Evolutionary conservation across 1,140 invertebrate species (phyloP).

Genomic region (Drosophila kanapiae): DNA sequence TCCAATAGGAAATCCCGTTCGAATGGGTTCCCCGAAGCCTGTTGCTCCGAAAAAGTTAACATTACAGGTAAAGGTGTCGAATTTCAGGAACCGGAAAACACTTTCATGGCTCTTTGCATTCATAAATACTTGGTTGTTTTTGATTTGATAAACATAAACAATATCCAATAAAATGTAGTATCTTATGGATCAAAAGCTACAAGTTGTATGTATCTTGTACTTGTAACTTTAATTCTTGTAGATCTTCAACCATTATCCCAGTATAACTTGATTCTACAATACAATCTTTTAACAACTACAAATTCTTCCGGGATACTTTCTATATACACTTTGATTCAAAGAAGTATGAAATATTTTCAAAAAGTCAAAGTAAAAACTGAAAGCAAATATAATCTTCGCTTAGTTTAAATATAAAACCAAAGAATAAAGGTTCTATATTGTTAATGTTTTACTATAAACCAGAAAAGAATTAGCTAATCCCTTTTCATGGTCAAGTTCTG

Average conservation of each 20-base stretch:
- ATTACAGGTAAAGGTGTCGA: slow-evolving; percentile 31
- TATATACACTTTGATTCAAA: background rate
- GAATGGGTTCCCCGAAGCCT: slow-evolving; percentile 30
- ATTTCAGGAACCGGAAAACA: slow-evolving; percentile 47
- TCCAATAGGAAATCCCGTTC: slow-evolving; percentile 56
- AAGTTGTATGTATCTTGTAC: too few species aligned
- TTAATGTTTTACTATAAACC: too few species aligned
- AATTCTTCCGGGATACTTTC: too few species aligned
- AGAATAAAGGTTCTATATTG: too few species aligned
- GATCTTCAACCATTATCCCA: background rate
- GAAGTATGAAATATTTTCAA: background rate
- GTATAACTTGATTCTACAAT: too few species aligned
- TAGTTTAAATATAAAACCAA: too few species aligned
- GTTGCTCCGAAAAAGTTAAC: slow-evolving; percentile 32
- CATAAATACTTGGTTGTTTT: background rate
- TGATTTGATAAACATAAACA: background rate
- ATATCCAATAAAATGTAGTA: background rate
- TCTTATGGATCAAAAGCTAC: background rate
- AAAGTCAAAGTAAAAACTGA: background rate
- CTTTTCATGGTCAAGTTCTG: slow-evolving; percentile 39
- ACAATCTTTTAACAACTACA: too few species aligned
- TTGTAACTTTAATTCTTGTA: background rate
- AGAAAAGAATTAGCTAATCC: background rate
- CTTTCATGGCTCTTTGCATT: slow-evolving; percentile 59
- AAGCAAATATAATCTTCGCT: background rate